Evolutionary conservation across 2,113 vertebrate species (phyloP).

Genomic region (Atherinomorus stipes): DNA sequence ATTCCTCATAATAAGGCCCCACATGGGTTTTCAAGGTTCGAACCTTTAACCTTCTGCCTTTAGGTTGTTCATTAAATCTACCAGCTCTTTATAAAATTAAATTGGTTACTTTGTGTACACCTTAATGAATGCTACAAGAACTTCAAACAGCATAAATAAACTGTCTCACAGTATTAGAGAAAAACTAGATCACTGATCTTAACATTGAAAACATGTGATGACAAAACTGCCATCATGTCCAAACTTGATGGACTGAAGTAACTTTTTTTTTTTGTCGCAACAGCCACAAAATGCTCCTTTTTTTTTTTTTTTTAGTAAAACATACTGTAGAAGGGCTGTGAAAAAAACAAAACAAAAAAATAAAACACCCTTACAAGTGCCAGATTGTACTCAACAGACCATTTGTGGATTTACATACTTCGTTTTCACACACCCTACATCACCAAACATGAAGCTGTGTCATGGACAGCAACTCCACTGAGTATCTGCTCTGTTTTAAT

Average conservation of each 20-base stretch:
- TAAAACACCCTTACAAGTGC: background rate
- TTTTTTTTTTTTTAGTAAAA: conserved; percentile 12
- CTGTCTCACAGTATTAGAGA: background rate
- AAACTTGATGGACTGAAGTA: background rate
- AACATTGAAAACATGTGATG: background rate
- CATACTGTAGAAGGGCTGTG: background rate
- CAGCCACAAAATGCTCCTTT: background rate
- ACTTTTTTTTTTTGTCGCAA: background rate
- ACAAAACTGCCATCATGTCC: background rate
- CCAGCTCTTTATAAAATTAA: too few relatives aligned
- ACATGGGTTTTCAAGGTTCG: too few relatives aligned
- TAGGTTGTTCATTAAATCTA: too few relatives aligned
- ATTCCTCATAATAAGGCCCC: too few relatives aligned
- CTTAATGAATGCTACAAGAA: background rate
- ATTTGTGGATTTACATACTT: conserved; percentile 13
- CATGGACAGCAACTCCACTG: conserved; percentile 19
- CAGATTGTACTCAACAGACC: conserved; percentile 3
- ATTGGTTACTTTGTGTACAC: background rate
- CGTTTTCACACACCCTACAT: conserved; percentile 20
- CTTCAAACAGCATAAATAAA: background rate
- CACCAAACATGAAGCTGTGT: conserved; percentile 13
- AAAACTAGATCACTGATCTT: background rate
- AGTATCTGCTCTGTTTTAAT: conserved; percentile 43
- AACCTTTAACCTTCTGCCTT: too few relatives aligned
- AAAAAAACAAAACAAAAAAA: background rate